Base-by-base conservation (phyloP, 2,113 vertebrate genomes). In the Myxocyprinus asiaticus region DNA sequence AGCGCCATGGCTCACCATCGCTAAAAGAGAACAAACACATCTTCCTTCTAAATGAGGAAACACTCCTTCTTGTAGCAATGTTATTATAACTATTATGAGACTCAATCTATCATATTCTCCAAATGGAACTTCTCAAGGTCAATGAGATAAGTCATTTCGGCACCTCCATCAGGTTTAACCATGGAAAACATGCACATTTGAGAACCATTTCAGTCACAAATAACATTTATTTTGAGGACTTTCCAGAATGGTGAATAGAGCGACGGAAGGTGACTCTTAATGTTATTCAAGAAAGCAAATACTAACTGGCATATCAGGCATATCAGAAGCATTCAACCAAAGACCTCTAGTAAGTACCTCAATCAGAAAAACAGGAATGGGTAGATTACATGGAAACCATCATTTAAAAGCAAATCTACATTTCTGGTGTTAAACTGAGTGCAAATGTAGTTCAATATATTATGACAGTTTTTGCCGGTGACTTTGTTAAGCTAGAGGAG, bases 371-470 rank as follows among this genome's bases (percentile, higher is more conserved):
- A 67, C 50, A 56, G 56, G 61, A 15, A 47, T 8, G 66, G 80
- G 59, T 58, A 58, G 62, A 51, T 9, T 51, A 76, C 56, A 68
- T 15, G 42, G 59, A 69, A 77, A 78, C 81, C 56, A 51, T 67
- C 68, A 65, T 7, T 51, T 64, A 63, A 48, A 59, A 72, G 73
- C 75, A 75, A 67, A 42, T 64, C 14, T 53, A 56, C n/a, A 77
- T 47, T 78, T 56, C 71, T 22, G 70, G 45, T 81, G 70, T 58
- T 68, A 86, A 79, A 74, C 22, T 48, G 45, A 83, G 79, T 47
- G 51, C 65, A 83, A 84, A 82, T 82, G 62, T 65, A 68, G 61
- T 71, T 80, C 68, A 79, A 10, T 22, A 79, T 56, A 59, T 81
- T 77, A 72, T 67, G 33, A 53, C 76, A 48, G 78, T 67, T 75